These are phyloP conservation scores for Cichladusa arquata DNA, from an alignment of 2,113 vertebrate species.

Conservation along the genomic window DNA sequence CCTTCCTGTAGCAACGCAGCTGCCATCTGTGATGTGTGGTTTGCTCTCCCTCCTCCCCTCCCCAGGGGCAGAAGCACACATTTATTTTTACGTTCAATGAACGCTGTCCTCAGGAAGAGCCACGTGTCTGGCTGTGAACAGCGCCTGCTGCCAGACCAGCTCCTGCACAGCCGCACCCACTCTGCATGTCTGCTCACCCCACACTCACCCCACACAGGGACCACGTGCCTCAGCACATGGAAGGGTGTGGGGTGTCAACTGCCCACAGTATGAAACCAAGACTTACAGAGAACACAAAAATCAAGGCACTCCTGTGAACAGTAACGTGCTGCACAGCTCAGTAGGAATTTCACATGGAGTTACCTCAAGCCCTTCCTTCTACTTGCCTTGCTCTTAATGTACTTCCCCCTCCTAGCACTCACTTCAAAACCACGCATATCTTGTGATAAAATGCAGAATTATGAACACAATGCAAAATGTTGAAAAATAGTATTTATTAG, in stretches of 20 bases:
- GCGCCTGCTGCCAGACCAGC: rapidly evolving
- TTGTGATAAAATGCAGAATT: not conserved
- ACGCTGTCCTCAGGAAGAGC: not conserved
- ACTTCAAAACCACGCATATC: not conserved
- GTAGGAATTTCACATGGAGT: not conserved
- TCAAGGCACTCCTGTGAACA: not conserved
- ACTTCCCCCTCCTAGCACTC: not conserved
- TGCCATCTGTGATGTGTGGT: slow-evolving; percentile 22
- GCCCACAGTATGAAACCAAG: not conserved
- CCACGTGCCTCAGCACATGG: rapidly evolving
- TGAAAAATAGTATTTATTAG: slow-evolving; percentile 78
- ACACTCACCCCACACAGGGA: not conserved
- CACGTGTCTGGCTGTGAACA: rapidly evolving
- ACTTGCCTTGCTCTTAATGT: not conserved
- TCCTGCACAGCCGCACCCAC: not conserved
- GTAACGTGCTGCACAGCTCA: rapidly evolving
- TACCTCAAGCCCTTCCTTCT: not conserved
- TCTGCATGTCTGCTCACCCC: rapidly evolving
- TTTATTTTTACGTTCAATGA: not conserved
- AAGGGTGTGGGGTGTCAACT: not conserved
- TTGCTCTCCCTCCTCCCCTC: not conserved
- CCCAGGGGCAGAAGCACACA: not conserved
- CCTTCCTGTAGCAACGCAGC: not conserved
- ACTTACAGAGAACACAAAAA: not conserved
- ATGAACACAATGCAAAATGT: slow-evolving; percentile 27